phyloP scores from a whole-genome alignment of 2,888 invertebrate genomes.

The Meiosimyza platycephala region DNA sequence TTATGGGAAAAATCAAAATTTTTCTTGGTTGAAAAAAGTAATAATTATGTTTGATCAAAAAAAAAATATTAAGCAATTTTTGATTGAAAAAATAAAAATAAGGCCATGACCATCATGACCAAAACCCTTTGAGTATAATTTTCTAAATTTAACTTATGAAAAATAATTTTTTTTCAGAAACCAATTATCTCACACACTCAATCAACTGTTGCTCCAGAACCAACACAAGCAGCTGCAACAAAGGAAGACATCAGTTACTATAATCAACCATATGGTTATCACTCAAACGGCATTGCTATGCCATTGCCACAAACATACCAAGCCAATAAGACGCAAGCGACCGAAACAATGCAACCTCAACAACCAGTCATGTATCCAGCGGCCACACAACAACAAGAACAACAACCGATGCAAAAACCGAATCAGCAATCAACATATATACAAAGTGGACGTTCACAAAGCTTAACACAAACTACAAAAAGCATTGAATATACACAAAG shows the following conservation, averaged over 20 bases:
- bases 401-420: slow-evolving; percentile 28
- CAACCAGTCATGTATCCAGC: background rate
- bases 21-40: too few relatives aligned
- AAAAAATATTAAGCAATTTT: too few relatives aligned
- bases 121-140: too few relatives aligned
- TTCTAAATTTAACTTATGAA: too few relatives aligned
- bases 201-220: slow-evolving; percentile 37
- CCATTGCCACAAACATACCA: slow-evolving; percentile 28
- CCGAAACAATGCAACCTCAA: slow-evolving; percentile 23
- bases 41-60: too few relatives aligned
- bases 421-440: slow-evolving; percentile 59
- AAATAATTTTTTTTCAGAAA: slow-evolving; percentile 47
- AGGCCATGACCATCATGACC: too few relatives aligned
- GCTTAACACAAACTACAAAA: slow-evolving; percentile 62
- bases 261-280: slow-evolving; percentile 63
- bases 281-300: slow-evolving; percentile 48
- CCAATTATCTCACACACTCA: slow-evolving; percentile 62
- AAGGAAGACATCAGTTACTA: slow-evolving; percentile 52
- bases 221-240: slow-evolving; percentile 32
- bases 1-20: too few relatives aligned
- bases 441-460: slow-evolving; percentile 60
- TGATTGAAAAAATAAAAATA: too few relatives aligned
- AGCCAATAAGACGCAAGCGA: slow-evolving; percentile 29
- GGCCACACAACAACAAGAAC: slow-evolving; percentile 27
- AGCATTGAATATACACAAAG: slow-evolving; percentile 52